A percentile compares a stretch with the other conserved stretches of the same genome.
These are phyloP conservation scores for Cheiracanthium punctorium DNA, from an alignment of 2,888 invertebrate species.

Conservation along the genomic window DNA sequence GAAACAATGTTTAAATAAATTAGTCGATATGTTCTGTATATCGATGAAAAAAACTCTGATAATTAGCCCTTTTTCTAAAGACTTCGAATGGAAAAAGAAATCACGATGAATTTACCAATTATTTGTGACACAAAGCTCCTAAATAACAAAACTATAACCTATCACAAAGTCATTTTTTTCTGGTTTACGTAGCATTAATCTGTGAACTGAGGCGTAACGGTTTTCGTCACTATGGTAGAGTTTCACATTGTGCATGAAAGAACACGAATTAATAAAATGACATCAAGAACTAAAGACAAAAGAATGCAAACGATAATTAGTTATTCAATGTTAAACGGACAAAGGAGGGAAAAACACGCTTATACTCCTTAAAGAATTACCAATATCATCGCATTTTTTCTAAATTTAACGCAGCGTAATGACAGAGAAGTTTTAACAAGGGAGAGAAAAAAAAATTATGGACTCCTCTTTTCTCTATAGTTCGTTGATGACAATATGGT, in stretches of 20 bases:
- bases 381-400: conserved; percentile 32
- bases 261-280: not conserved
- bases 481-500: not conserved
- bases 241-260: not conserved
- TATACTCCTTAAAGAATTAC: conserved; percentile 24
- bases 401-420: conserved; percentile 37
- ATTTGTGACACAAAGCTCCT: not conserved
- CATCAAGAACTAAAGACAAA: not conserved
- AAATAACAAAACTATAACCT: not conserved
- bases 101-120: not conserved
- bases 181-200: not conserved
- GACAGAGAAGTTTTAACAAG: conserved; percentile 28
- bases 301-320: conserved; percentile 28
- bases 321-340: conserved; percentile 26
- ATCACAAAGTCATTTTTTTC: not conserved
- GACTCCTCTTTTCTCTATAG: not conserved
- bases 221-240: not conserved
- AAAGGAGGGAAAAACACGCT: not conserved
- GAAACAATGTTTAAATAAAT: not conserved
- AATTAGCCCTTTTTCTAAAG: too few species aligned
- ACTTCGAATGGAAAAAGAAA: too few species aligned
- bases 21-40: not conserved
- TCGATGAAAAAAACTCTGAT: too few species aligned
- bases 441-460: not conserved
- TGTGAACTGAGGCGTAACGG: not conserved